Conservation (phyloP, 1,140 invertebrate genomes). For the Penaeus chinensis region DNA sequence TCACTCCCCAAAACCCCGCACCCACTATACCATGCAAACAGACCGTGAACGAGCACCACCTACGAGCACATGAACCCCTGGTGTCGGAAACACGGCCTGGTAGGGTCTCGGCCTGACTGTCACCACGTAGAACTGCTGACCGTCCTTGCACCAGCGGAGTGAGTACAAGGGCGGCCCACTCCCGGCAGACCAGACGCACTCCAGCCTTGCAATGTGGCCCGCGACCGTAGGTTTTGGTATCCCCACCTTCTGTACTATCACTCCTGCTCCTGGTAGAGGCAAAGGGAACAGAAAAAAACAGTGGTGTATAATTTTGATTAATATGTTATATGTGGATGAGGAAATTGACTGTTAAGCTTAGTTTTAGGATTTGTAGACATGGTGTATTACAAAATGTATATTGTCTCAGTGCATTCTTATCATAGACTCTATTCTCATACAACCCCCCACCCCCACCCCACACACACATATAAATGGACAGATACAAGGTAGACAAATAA, state of each 20-base stretch:
- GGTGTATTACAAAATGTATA: too few relatives aligned
- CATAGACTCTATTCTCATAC: too few relatives aligned
- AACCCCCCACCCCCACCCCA: too few relatives aligned
- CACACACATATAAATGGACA: too few relatives aligned
- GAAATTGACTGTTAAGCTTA: too few relatives aligned
- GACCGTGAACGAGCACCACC: neutral
- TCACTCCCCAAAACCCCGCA: neutral
- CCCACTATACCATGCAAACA: neutral
- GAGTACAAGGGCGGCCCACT: conserved; percentile 42
- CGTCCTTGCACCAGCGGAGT: conserved; percentile 42
- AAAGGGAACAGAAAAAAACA: neutral
- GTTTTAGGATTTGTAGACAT: too few relatives aligned
- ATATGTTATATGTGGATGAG: too few relatives aligned
- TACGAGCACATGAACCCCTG: conserved; percentile 29
- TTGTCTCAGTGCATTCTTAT: too few relatives aligned
- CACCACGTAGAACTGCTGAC: conserved; percentile 29
- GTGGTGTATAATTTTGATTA: neutral
- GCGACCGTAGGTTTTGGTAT: neutral
- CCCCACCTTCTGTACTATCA: conserved; percentile 30
- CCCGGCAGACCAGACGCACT: conserved; percentile 34
- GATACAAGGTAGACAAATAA: too few relatives aligned
- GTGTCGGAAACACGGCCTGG: conserved; percentile 7
- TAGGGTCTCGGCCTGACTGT: neutral
- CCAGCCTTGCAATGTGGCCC: neutral
- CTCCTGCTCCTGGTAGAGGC: neutral